phyloP scores from a whole-genome alignment of 30 jellyfish, hydroid and myxozoan genomes.

The Rhopilema esculentum region DNA sequence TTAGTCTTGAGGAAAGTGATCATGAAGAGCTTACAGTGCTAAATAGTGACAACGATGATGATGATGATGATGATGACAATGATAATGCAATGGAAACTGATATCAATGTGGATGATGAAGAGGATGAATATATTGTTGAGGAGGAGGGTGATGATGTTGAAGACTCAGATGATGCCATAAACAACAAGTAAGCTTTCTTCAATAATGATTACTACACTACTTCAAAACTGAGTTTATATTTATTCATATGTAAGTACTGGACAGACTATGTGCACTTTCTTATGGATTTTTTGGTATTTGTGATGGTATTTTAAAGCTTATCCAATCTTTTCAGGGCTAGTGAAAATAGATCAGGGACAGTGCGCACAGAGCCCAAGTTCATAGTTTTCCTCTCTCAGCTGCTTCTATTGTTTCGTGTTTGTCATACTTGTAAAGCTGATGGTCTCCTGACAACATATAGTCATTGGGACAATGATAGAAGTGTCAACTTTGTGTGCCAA shows the following conservation, averaged over 20 bases:
- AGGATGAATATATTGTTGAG: slow-evolving; percentile 3
- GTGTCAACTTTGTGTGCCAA: background rate
- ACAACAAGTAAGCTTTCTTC: background rate
- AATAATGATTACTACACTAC: background rate
- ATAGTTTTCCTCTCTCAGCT: slow-evolving; percentile 45
- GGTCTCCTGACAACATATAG: slow-evolving; percentile 4
- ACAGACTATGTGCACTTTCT: background rate
- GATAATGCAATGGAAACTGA: background rate
- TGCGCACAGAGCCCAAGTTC: slow-evolving; percentile 51
- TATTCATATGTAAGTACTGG: background rate
- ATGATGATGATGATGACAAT: slow-evolving; percentile 1
- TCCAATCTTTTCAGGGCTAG: background rate
- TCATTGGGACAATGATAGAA: background rate
- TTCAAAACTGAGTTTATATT: background rate
- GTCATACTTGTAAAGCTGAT: slow-evolving; percentile 36
- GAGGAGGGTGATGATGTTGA: background rate
- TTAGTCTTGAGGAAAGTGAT: background rate
- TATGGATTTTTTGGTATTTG: background rate
- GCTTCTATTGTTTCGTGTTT: slow-evolving; percentile 18
- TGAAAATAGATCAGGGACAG: slow-evolving; percentile 10
- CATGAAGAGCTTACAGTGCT: background rate
- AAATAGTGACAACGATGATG: background rate
- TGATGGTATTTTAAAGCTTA: background rate
- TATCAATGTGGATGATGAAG: background rate
- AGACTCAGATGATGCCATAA: background rate